Evolutionary conservation across 1,140 invertebrate genomes (phyloP), one percentile per base, ranked within the genome.

Genomic region (Sipha flava): DNA sequence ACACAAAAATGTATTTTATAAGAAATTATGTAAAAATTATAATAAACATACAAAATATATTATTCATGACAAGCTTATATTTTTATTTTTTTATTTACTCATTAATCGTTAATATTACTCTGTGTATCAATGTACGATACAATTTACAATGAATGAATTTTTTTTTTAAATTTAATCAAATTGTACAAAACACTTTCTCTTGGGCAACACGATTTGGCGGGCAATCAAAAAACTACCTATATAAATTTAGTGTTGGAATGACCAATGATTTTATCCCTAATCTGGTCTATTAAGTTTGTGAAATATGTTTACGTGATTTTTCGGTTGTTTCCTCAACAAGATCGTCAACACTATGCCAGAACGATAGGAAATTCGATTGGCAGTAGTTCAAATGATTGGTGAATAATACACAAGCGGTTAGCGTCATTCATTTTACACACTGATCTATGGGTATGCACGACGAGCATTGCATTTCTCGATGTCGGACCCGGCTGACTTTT

Each of bases 251-350:
- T 14, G 29, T 31, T 5, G 9, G 7, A 75, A 59, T 16, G 26
- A 52, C 49, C 52, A 77, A 77, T 77, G 37, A 73, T 49, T n/a
- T 57, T 54, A 77, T 29, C 31, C n/a, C 9, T 14, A 37, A 77
- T 77, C 1, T 29, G 21, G 21, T 57, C 34, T 4, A 26, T 57
- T 40, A 40, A 23, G 23, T 77, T 77, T 77, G 34, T 57, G 52
- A 77, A 77, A 77, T 43, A 59, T 57, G 29, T 37, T 77, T 75
- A 52, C 72, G 5, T 9, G 26, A 40, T 57, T 37, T 59, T 77
- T 40, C 9, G 21, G 52, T 57, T 43, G 34, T 77, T 75, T 59
- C 34, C 34, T 77, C 66, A 43, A 57, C 73, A 12, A 70, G n/a
- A 9, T 57, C n/a, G 52, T 59, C 2, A 77, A 37, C 40, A 59